Evolutionary conservation across 2,888 invertebrate genomes (phyloP).

Genomic region (Argyresthia albistria): DNA sequence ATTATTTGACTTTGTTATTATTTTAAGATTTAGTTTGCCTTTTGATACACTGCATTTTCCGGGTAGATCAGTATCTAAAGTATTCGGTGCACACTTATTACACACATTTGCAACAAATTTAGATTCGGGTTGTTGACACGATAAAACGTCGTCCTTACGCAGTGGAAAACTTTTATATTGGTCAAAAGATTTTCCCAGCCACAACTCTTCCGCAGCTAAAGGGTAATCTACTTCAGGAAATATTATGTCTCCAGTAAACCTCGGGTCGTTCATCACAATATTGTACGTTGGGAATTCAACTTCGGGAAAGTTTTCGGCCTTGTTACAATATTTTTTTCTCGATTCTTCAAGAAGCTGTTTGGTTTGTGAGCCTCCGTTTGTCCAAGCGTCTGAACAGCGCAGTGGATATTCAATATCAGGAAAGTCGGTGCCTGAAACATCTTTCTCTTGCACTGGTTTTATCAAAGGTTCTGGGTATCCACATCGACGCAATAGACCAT

Average conservation of each 20-base stretch:
- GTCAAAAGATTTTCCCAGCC: conserved; percentile 15
- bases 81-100: too few species aligned
- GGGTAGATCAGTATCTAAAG: too few species aligned
- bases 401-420: conserved; percentile 33
- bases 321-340: not conserved
- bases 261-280: conserved; percentile 11
- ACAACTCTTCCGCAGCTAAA: conserved; percentile 32
- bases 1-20: too few species aligned
- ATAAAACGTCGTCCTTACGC: too few species aligned
- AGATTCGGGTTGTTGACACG: too few species aligned
- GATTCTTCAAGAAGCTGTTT: not conserved
- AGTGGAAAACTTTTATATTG: too few species aligned
- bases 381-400: conserved; percentile 16
- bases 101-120: too few species aligned
- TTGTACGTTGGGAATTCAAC: not conserved
- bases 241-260: conserved; percentile 16
- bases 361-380: not conserved
- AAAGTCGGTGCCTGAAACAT: conserved; percentile 20
- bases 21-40: too few species aligned
- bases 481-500: too few species aligned
- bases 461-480: too few species aligned
- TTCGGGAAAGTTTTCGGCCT: not conserved
- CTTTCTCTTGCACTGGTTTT: too few species aligned
- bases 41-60: too few species aligned
- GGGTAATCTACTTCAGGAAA: conserved; percentile 56